Evolutionary conservation across 2,113 vertebrate genomes (phyloP).

Genomic region (Alligator sinensis): DNA sequence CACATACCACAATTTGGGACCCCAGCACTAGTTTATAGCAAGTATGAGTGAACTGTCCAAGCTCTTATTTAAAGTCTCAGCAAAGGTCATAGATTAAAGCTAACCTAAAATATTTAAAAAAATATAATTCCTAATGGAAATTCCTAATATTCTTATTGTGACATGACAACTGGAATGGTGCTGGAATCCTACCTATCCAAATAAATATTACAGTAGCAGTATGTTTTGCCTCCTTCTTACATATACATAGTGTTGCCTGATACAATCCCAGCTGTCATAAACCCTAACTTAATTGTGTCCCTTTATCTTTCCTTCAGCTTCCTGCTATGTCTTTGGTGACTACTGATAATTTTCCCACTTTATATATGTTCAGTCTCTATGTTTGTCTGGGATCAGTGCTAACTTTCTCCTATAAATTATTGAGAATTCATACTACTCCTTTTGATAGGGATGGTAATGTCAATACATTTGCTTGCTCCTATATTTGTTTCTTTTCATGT

Average conservation of each 20-base stretch:
- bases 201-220: not conserved
- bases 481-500: not conserved
- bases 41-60: not conserved
- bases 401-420: not conserved
- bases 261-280: not conserved
- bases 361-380: not conserved
- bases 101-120: not conserved
- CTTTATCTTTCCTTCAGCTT: not conserved
- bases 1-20: no score
- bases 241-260: not conserved
- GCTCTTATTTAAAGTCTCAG: not conserved
- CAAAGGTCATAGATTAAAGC: not conserved
- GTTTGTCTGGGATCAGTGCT: not conserved
- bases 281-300: not conserved
- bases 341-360: not conserved
- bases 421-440: not conserved
- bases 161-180: not conserved
- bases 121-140: no score
- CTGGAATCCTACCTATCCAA: rapidly evolving
- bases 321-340: not conserved
- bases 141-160: not conserved
- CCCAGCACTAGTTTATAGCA: no score
- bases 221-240: not conserved
- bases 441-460: not conserved
- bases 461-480: not conserved